phyloP scores from a whole-genome alignment of 2,113 vertebrate genomes.

The Thalassarche chlororhynchos region DNA sequence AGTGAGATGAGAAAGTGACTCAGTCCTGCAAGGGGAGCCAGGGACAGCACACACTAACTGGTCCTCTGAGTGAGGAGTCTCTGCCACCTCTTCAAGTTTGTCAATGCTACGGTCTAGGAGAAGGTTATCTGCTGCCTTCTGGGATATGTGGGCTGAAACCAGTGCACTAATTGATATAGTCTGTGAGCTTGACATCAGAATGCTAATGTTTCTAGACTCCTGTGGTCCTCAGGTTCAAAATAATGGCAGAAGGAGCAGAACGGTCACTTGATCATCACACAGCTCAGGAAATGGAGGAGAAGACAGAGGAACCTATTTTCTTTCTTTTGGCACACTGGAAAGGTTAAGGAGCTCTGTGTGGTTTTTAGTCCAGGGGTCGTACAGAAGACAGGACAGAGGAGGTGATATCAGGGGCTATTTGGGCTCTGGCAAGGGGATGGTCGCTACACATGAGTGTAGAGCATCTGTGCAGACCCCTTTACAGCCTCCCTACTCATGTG shows the following conservation, averaged over 20 bases:
- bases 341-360: background rate
- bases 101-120: background rate
- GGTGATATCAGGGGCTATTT: background rate
- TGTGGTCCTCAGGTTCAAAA: background rate
- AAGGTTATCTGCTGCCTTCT: background rate
- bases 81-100: background rate
- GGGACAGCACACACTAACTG: background rate
- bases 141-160: background rate
- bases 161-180: background rate
- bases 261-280: background rate
- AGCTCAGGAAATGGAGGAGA: background rate
- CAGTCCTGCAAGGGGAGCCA: background rate
- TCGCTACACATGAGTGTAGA: background rate
- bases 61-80: background rate
- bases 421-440: background rate
- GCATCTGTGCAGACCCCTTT: background rate
- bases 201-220: background rate
- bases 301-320: background rate
- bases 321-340: background rate
- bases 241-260: background rate
- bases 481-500: background rate
- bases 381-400: background rate
- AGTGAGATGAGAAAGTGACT: background rate
- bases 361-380: background rate
- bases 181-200: background rate